Conservation (phyloP, 2,888 invertebrate genomes). For the Neria commutata region DNA sequence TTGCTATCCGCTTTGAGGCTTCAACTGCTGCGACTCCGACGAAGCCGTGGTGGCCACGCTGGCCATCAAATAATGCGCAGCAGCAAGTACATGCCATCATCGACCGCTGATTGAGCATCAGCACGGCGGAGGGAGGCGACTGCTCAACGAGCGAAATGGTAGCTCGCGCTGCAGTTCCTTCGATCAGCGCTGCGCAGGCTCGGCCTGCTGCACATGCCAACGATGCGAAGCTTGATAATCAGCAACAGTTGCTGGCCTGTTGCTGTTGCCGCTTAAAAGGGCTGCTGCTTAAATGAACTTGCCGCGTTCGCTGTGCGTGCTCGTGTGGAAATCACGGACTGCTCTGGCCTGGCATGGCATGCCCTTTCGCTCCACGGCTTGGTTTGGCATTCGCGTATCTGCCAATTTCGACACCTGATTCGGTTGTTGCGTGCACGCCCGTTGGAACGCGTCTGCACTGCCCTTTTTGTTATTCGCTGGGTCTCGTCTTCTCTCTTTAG, state of each 20-base stretch:
- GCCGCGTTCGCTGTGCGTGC: constrained; percentile 11
- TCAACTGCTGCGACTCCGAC: neutral
- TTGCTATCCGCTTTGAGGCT: too few relatives aligned
- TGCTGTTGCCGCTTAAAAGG: neutral
- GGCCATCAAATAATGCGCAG: neutral
- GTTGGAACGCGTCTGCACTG: too few relatives aligned
- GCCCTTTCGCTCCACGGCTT: constrained; percentile 9
- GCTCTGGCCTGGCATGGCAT: neutral
- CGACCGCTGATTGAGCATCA: too few relatives aligned
- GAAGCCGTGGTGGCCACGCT: neutral
- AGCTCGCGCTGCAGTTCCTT: too few relatives aligned
- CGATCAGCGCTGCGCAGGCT: constrained; percentile 9
- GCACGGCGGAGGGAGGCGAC: too few relatives aligned
- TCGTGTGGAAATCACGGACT: neutral
- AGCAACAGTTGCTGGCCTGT: neutral
- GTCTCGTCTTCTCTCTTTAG: too few relatives aligned
- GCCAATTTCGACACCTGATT: constrained; percentile 50
- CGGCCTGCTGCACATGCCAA: neutral
- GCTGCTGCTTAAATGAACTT: constrained; percentile 19
- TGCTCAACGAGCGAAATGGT: too few relatives aligned
- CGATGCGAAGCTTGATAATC: neutral
- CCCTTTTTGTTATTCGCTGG: too few relatives aligned
- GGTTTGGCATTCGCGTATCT: constrained; percentile 40
- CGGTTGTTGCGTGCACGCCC: neutral
- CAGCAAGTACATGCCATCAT: too few relatives aligned